Conservation (phyloP, 1,140 invertebrate species). For the Monochamus saltuarius region DNA sequence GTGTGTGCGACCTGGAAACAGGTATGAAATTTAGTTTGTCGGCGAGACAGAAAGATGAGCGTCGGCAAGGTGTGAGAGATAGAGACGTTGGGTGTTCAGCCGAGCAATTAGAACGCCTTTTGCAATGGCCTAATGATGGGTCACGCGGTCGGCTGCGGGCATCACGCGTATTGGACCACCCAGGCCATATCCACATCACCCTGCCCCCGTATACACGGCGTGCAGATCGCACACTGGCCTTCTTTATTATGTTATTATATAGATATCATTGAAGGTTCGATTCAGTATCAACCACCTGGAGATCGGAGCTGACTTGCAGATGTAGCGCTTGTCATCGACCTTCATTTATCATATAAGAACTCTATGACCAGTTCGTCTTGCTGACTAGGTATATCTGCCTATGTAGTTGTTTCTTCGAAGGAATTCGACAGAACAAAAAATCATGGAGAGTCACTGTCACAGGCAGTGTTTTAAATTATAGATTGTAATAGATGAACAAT, state of each 20-base stretch:
- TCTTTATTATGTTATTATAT: conserved; percentile 19
- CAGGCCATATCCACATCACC: conserved; percentile 29
- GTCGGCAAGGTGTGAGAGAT: conserved; percentile 30
- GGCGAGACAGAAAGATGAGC: conserved; percentile 11
- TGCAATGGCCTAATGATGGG: conserved; percentile 47
- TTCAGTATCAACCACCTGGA: conserved; percentile 12
- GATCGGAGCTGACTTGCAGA: conserved; percentile 20
- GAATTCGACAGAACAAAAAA: too few species aligned
- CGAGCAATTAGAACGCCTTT: conserved; percentile 47
- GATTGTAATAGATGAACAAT: too few species aligned
- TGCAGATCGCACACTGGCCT: conserved; percentile 6
- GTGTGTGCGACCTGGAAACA: neutral
- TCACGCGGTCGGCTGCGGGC: conserved; percentile 38
- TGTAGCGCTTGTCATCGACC: conserved; percentile 8
- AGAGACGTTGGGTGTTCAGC: conserved; percentile 43
- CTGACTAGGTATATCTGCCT: neutral
- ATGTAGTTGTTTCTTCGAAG: too few species aligned
- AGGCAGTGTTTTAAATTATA: too few species aligned
- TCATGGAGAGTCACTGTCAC: too few species aligned
- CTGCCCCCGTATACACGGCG: conserved; percentile 12
- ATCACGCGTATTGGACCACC: conserved; percentile 42
- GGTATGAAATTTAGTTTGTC: conserved; percentile 12
- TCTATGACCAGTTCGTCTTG: conserved; percentile 7
- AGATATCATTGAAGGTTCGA: conserved; percentile 14
- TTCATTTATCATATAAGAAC: conserved; percentile 9